Evolutionary conservation across 2,888 invertebrate genomes (phyloP).

Genomic region (Camponotus fellah): DNA sequence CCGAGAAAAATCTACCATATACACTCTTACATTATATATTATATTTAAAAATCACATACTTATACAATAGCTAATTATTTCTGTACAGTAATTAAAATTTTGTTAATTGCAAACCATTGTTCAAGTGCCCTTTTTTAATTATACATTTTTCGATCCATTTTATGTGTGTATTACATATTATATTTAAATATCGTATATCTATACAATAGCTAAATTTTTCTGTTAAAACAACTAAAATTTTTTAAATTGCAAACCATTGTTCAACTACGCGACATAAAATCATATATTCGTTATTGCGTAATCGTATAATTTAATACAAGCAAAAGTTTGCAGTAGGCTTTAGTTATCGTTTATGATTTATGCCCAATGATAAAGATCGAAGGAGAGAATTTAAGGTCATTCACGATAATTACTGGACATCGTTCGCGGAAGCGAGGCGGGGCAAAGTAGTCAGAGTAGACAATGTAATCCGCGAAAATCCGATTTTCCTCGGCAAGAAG

Average conservation of each 20-base stretch:
- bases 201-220: background rate
- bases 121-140: no score
- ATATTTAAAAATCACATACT: background rate
- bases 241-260: background rate
- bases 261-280: background rate
- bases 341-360: slow-evolving; percentile 33
- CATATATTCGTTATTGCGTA: background rate
- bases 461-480: slow-evolving; percentile 72
- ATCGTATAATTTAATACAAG: background rate
- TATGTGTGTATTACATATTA: no score
- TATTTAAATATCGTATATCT: no score
- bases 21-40: background rate
- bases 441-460: slow-evolving; percentile 9
- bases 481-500: slow-evolving; percentile 64
- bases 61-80: background rate
- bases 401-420: slow-evolving; percentile 41
- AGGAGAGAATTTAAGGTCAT: slow-evolving; percentile 26
- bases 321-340: background rate
- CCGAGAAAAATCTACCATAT: background rate
- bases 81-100: background rate
- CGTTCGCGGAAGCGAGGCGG: slow-evolving; percentile 16
- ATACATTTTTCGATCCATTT: no score
- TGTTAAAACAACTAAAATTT: background rate
- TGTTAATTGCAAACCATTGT: background rate
- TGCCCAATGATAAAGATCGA: background rate